Base-by-base conservation (phyloP, 2,113 vertebrate species). In the Pachyramphus minor region DNA sequence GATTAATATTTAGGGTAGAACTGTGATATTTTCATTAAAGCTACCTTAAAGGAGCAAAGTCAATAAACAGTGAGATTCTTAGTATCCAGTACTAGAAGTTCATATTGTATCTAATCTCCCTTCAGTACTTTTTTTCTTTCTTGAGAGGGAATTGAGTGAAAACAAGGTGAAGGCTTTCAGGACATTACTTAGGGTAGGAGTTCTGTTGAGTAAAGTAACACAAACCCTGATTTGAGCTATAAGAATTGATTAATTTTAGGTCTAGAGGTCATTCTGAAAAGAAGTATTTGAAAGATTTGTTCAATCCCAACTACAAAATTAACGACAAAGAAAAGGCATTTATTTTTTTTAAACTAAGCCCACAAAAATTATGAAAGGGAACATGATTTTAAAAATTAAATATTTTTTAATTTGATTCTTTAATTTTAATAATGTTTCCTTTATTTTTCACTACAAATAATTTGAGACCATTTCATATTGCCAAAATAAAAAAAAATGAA, bases 361-460 rank as follows among this genome's bases (percentile, higher is more conserved):
- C 9, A 45, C 4, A 80, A 74, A 64, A 87, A 52, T 17, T 0
- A 60, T 50, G 12, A 72, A 90, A 84, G 27, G 13, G 14, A 69
- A 37, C 41, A 73, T 58, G 0, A 11, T 79, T 91, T 68, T 33
- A 0, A 37, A 89, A 64, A 89, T 8, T 0, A 77, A 59, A 8
- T 24, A 13, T 23, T 58, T 35, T 76, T 53, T 81, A 62, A 55
- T 6, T 3, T 14, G 7, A 35, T 75, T 56, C 27, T 63, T 87
- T 49, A 41, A 56, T 85, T 85, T 93, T 76, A 23, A 33, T 55
- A 27, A 41, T 33, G 8, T 53, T 73, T 23, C 18, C 53, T 89
- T 76, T 88, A 58, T 77, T 91, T 94, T 84, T 89, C 33, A n/a
- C 41, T 86, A 31, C 22, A 90, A 83, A 92, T 85, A 76, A 52